phyloP scores from a whole-genome alignment of 1,140 invertebrate genomes.

The Kradibia gibbosae region DNA sequence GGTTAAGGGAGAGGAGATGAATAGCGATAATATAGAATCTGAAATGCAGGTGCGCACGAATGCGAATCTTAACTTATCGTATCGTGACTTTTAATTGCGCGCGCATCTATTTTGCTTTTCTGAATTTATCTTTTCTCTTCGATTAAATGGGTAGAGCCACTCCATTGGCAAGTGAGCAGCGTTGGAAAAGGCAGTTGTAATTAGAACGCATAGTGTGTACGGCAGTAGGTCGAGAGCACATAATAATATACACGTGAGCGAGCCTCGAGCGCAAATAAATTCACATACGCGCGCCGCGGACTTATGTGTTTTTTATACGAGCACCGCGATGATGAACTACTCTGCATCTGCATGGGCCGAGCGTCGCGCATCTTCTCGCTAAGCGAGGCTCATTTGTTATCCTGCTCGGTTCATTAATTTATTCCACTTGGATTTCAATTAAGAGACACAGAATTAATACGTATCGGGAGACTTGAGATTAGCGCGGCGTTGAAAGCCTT shows the following conservation, averaged over 20 bases:
- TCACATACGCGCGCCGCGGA: no score
- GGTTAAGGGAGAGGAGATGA: not conserved
- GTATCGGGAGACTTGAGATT: no score
- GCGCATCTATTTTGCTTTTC: not conserved
- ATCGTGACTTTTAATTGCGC: not conserved
- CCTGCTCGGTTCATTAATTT: not conserved
- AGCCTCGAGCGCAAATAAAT: not conserved
- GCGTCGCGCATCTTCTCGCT: not conserved
- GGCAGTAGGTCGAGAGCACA: slow-evolving; percentile 29
- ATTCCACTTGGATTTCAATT: not conserved
- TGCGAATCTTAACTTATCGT: not conserved
- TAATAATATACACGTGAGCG: not conserved
- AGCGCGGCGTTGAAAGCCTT: no score
- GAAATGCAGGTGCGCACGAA: not conserved
- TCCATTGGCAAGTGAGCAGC: not conserved
- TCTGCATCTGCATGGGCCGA: no score
- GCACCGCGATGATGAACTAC: not conserved
- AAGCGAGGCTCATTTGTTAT: not conserved
- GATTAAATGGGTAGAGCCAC: not conserved
- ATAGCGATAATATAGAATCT: not conserved
- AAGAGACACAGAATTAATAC: not conserved
- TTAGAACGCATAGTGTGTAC: slow-evolving; percentile 33
- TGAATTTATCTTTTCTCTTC: not conserved
- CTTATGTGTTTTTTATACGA: not conserved
- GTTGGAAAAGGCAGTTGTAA: slow-evolving; percentile 12